Evolutionary conservation across 1,140 invertebrate genomes (phyloP), one percentile per base, ranked within the genome.

Genomic region (Leptopilina boulardi): DNA sequence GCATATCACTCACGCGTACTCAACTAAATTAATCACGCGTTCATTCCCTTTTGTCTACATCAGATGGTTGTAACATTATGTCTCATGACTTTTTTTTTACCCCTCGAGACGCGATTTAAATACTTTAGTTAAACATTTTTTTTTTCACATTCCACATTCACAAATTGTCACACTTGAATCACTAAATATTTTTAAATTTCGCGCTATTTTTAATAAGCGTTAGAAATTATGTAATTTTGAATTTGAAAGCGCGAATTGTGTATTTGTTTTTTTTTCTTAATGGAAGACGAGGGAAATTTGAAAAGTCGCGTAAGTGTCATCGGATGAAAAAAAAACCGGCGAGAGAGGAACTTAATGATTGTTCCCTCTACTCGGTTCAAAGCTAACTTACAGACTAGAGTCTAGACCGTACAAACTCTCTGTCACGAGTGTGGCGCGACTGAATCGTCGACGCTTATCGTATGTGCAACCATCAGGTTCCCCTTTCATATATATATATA

Each of bases 321-420:
- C 9, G 44, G 19, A n/a, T n/a, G n/a, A n/a, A n/a, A n/a, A n/a
- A 56, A 41, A 21, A 30, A 38, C 21, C 47, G 56, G 18, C 51
- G 59, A 75, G 18, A 30, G 59, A 75, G 13, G n/a, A 44, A 75
- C 38, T 56, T n/a, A 75, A 41, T 9, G 34, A 38, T 18, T 66
- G n/a, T 59, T 75, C 3, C n/a, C 21, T 18, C 0, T 38, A 18
- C 18, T 9, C 19, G 11, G 23, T 11, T 15, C 26, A 34, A 74
- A 74, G n/a, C 42, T 19, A 54, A 18, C 44, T 21, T 9, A 23
- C 19, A 47, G 47, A 21, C 47, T 38, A 70, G 26, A 54, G 26
- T 11, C 10, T 26, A 26, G 11, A 18, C 2, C 6, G 30, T 34
- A 3, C n/a, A 18, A n/a, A 51, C 47, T 38, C n/a, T 51, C 47